Evolutionary conservation across 2,797 vertebrate species (phyloP).

Genomic region (Lateolabrax maculatus): DNA sequence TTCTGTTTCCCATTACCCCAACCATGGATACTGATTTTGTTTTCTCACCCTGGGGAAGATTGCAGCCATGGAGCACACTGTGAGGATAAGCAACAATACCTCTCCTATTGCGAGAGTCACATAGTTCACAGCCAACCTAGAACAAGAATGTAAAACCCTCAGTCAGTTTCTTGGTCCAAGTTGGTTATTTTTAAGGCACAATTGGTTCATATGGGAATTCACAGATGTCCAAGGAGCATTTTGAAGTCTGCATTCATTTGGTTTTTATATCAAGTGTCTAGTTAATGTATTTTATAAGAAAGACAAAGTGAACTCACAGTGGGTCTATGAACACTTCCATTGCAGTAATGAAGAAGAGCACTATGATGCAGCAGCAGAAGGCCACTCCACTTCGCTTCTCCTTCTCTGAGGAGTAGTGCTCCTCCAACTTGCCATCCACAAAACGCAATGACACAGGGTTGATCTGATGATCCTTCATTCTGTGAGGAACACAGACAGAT

Average conservation of each 20-base stretch:
- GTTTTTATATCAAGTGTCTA: not conserved
- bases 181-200: not conserved
- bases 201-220: not conserved
- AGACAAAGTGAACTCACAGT: conserved; percentile 79
- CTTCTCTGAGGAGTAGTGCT: conserved; percentile 93
- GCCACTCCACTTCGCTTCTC: conserved; percentile 93
- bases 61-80: conserved; percentile 92
- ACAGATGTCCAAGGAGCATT: not conserved
- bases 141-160: conserved; percentile 38
- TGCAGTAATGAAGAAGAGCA: conserved; percentile 90
- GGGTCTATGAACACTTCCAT: conserved; percentile 94
- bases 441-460: conserved; percentile 89
- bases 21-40: not conserved
- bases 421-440: conserved; percentile 90
- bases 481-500: conserved; percentile 62
- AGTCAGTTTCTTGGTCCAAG: not conserved
- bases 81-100: conserved; percentile 90
- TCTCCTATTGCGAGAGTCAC: conserved; percentile 92
- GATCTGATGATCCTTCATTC: conserved; percentile 90
- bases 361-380: conserved; percentile 92
- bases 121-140: conserved; percentile 92
- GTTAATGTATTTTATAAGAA: not conserved
- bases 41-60: conserved; percentile 90
- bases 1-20: not conserved
- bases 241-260: not conserved